phyloP scores from a whole-genome alignment of 2,113 vertebrate species.

The Lota lota region DNA sequence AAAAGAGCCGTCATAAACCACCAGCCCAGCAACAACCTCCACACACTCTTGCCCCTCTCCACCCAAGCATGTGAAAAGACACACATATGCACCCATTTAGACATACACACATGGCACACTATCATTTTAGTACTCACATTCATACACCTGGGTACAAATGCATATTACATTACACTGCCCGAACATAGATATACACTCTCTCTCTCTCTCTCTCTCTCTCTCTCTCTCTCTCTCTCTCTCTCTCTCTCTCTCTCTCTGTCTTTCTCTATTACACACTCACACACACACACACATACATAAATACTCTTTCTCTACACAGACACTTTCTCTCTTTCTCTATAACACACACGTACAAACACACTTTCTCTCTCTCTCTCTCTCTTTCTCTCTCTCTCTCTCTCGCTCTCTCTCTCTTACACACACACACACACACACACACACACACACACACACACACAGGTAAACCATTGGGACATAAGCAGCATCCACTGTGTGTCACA shows the following conservation, averaged over 20 bases:
- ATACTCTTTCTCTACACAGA: background rate
- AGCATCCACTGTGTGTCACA: constrained; percentile 6
- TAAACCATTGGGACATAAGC: constrained; percentile 35
- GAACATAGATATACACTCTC: no score
- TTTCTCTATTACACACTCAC: background rate
- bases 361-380: background rate
- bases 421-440: constrained; percentile 6
- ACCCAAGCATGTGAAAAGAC: constrained; percentile 21
- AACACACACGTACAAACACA: constrained; percentile 7
- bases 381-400: no score
- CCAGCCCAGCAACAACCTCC: constrained; percentile 49
- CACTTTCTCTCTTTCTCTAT: no score
- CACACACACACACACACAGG: constrained; percentile 7
- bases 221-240: no score
- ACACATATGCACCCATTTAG: constrained; percentile 5
- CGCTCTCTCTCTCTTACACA: background rate
- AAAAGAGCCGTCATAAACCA: constrained; percentile 65
- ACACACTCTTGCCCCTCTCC: constrained; percentile 31
- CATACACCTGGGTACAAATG: no score
- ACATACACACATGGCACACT: background rate
- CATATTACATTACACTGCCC: no score
- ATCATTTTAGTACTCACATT: no score
- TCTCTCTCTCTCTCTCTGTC: no score
- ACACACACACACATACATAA: constrained; percentile 4
- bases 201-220: no score